Evolutionary conservation across 2,797 vertebrate genomes (phyloP).

Genomic region (Danio albolineatus): DNA sequence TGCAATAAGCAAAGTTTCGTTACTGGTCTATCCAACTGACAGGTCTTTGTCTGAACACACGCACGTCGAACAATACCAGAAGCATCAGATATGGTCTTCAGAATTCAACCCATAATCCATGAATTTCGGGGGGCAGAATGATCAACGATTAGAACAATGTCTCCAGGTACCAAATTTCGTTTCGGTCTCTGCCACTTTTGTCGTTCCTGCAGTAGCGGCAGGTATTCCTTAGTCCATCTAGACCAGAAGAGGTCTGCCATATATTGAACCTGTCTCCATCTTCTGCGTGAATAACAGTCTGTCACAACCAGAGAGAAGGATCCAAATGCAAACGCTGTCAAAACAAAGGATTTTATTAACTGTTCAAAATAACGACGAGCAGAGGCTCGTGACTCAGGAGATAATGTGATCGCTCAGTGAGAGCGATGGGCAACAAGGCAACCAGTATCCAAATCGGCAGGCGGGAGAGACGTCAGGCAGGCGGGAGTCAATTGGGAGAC

Average conservation of each 20-base stretch:
- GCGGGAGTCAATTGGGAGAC: too few relatives aligned
- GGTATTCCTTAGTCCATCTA: constrained; percentile 13
- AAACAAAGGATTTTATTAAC: too few relatives aligned
- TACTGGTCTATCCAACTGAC: not conserved
- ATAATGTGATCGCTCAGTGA: too few relatives aligned
- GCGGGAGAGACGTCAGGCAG: too few relatives aligned
- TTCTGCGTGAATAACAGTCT: not conserved
- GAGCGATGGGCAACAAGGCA: too few relatives aligned
- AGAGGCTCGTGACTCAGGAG: too few relatives aligned
- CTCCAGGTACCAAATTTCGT: not conserved
- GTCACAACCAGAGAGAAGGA: too few relatives aligned
- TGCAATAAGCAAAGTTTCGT: constrained; percentile 27
- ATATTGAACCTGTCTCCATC: constrained; percentile 31
- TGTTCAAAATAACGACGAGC: too few relatives aligned
- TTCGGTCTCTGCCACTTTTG: constrained; percentile 5
- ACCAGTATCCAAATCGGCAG: too few relatives aligned
- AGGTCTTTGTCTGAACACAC: constrained; percentile 17
- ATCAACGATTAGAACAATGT: constrained; percentile 23
- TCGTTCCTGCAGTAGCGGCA: constrained; percentile 11
- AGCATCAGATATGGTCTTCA: not conserved
- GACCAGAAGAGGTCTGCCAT: constrained; percentile 33
- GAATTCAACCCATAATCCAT: constrained; percentile 21
- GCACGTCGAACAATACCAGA: not conserved
- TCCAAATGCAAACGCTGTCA: too few relatives aligned
- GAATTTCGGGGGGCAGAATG: not conserved